Conservation (phyloP, 2,797 vertebrate genomes). For the Bovichtus variegatus region DNA sequence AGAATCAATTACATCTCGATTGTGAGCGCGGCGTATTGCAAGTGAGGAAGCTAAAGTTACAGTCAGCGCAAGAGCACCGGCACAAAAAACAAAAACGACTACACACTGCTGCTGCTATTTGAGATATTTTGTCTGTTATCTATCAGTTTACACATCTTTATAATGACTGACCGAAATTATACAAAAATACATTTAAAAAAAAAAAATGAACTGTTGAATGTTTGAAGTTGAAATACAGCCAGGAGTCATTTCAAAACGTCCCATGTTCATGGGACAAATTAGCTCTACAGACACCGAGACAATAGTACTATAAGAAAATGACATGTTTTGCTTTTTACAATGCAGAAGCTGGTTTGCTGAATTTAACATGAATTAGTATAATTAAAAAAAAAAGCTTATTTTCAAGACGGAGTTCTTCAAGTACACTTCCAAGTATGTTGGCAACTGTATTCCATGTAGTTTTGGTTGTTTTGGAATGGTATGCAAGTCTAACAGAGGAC, state of each 20-base stretch:
- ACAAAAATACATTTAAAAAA: constrained; percentile 64
- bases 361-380: constrained; percentile 49
- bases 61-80: constrained; percentile 44
- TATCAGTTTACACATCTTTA: constrained; percentile 44
- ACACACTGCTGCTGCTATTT: constrained; percentile 49
- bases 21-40: constrained; percentile 36
- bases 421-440: constrained; percentile 54
- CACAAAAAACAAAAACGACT: constrained; percentile 36
- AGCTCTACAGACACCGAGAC: constrained; percentile 60
- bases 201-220: constrained; percentile 45
- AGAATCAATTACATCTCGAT: constrained; percentile 57
- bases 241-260: constrained; percentile 46
- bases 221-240: constrained; percentile 59
- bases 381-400: constrained; percentile 51
- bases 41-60: constrained; percentile 64
- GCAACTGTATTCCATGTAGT: constrained; percentile 40
- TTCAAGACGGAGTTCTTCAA: constrained; percentile 53
- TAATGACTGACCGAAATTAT: constrained; percentile 49
- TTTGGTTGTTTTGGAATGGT: constrained; percentile 32
- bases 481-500: constrained; percentile 16
- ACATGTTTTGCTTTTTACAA: constrained; percentile 70
- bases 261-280: constrained; percentile 43
- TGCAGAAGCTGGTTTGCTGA: constrained; percentile 68
- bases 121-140: constrained; percentile 32
- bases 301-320: constrained; percentile 56